Evolutionary conservation across 1,140 invertebrate species (phyloP).

Genomic region (Cyphomyrmex costatus): DNA sequence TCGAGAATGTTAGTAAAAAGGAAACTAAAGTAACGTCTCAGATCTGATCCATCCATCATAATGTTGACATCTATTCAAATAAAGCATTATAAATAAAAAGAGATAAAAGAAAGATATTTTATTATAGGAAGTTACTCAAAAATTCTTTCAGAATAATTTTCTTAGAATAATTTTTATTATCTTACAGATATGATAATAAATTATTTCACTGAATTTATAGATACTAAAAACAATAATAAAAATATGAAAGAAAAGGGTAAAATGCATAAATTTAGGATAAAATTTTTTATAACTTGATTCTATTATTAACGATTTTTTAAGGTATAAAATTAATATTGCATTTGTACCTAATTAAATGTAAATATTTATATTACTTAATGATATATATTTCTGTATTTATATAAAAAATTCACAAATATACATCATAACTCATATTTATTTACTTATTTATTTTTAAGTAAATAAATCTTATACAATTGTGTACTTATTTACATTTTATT

Average conservation of each 20-base stretch:
- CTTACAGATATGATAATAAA: background rate
- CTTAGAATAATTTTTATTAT: background rate
- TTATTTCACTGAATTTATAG: background rate
- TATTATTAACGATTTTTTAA: background rate
- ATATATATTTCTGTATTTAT: background rate
- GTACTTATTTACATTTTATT: background rate
- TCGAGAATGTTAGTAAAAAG: conserved; percentile 46
- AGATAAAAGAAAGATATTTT: background rate
- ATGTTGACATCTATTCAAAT: conserved; percentile 47
- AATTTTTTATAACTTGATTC: background rate
- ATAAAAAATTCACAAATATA: background rate
- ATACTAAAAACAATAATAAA: background rate
- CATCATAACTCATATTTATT: background rate
- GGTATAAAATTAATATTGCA: conserved; percentile 1
- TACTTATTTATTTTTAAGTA: background rate
- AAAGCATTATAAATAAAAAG: background rate
- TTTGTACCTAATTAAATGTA: background rate
- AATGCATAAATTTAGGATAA: background rate
- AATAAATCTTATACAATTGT: background rate
- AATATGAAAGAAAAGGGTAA: background rate
- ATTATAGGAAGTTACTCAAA: background rate
- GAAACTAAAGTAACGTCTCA: conserved; percentile 6
- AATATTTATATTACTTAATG: background rate
- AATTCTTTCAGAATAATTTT: background rate
- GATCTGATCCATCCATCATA: conserved; percentile 68